Evolutionary conservation across 2,888 invertebrate species (phyloP).

Genomic region (Pandemis corylana): DNA sequence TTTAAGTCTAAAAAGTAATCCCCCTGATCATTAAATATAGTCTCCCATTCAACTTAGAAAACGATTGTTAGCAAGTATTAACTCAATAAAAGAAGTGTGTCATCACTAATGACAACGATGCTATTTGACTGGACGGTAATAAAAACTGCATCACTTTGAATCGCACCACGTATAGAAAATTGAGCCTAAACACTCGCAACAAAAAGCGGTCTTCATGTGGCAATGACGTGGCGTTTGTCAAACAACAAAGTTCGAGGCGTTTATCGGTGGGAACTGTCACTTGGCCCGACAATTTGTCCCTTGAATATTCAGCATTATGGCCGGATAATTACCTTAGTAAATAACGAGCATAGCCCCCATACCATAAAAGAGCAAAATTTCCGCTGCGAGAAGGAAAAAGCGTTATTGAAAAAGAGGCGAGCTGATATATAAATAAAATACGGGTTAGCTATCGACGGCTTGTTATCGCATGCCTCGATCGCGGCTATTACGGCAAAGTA

Average conservation of each 20-base stretch:
- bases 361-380: slow-evolving; percentile 82
- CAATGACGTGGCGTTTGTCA: slow-evolving; percentile 47
- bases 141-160: slow-evolving; percentile 24
- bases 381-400: slow-evolving; percentile 78
- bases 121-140: slow-evolving; percentile 19
- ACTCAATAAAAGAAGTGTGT: background rate
- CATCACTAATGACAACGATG: slow-evolving; percentile 1
- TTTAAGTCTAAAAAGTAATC: background rate
- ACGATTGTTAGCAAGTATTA: background rate
- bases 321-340: slow-evolving; percentile 78
- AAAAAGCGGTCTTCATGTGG: slow-evolving; percentile 36
- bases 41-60: background rate
- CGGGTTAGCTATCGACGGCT: slow-evolving; percentile 85
- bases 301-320: slow-evolving; percentile 74
- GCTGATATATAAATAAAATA: slow-evolving; percentile 85
- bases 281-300: slow-evolving; percentile 70
- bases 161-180: background rate
- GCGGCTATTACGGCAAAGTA: slow-evolving; percentile 80
- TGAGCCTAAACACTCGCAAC: slow-evolving; percentile 1
- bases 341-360: slow-evolving; percentile 77
- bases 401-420: slow-evolving; percentile 84
- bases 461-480: slow-evolving; percentile 84
- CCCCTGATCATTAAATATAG: background rate
- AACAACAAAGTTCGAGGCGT: slow-evolving; percentile 41
- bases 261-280: slow-evolving; percentile 64